Percentiles rank a stretch among this genome's conserved stretches.
phyloP scores from a whole-genome alignment of 2,888 invertebrate species.

The Acronicta psi region DNA sequence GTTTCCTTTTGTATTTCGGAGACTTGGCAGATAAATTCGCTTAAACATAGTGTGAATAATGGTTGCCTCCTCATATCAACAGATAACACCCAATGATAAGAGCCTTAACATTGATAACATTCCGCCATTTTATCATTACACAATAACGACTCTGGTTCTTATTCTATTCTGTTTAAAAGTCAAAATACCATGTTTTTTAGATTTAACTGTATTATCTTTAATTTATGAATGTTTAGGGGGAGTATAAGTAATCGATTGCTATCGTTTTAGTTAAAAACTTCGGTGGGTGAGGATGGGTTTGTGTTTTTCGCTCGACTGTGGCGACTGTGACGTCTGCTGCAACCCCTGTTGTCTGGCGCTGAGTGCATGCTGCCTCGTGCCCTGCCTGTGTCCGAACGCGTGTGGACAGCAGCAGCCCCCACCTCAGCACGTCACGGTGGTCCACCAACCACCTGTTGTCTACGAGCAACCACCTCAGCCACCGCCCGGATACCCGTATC shows the following conservation, averaged over 20 bases:
- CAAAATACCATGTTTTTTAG: constrained; percentile 23
- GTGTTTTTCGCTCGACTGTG: constrained; percentile 82
- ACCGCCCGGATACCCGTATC: constrained; percentile 68
- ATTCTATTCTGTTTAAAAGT: constrained; percentile 46
- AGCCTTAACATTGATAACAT: constrained; percentile 55
- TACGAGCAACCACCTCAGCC: constrained; percentile 71
- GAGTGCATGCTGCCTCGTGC: constrained; percentile 82
- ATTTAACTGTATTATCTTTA: constrained; percentile 6
- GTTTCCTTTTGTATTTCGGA: constrained; percentile 38
- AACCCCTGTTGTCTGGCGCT: constrained; percentile 83
- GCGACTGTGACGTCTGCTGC: constrained; percentile 80
- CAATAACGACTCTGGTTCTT: constrained; percentile 48
- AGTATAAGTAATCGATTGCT: constrained; percentile 41
- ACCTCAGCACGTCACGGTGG: constrained; percentile 72
- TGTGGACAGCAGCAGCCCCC: constrained; percentile 81
- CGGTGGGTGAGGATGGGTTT: constrained; percentile 76
- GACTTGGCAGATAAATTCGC: constrained; percentile 30
- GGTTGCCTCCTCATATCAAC: constrained; percentile 60
- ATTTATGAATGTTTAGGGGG: constrained; percentile 5
- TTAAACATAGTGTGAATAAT: constrained; percentile 25
- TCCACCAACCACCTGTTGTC: constrained; percentile 78
- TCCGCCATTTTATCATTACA: constrained; percentile 57
- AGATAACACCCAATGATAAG: constrained; percentile 70
- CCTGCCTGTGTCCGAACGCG: constrained; percentile 83
- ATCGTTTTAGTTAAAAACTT: constrained; percentile 68